phyloP scores from a whole-genome alignment of 2,888 invertebrate species.

The Nephrotoma guestfalica region DNA sequence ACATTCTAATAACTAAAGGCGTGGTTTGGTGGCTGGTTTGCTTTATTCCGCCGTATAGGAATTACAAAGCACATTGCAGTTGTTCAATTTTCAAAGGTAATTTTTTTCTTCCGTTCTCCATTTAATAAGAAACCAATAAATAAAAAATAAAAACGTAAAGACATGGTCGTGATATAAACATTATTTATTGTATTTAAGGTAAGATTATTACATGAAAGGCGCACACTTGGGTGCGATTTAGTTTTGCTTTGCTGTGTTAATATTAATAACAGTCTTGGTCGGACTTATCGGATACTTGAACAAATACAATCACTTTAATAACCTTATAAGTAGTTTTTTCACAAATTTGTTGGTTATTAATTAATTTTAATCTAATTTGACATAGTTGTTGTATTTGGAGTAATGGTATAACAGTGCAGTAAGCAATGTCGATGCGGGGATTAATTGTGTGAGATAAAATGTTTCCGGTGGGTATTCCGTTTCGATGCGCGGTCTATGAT shows the following conservation, averaged over 20 bases:
- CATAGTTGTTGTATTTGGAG: background rate
- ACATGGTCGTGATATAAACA: background rate
- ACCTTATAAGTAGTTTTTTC: background rate
- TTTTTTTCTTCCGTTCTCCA: background rate
- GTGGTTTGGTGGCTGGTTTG: background rate
- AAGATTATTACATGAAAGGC: background rate
- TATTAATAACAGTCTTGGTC: background rate
- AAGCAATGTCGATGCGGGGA: background rate
- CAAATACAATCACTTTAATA: background rate
- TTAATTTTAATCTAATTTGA: background rate
- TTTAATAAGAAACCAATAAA: background rate
- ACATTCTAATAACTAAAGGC: background rate
- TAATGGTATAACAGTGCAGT: background rate
- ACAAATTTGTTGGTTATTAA: background rate
- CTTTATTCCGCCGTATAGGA: background rate
- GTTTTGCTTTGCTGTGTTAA: background rate
- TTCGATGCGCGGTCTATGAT: background rate
- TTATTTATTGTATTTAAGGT: background rate
- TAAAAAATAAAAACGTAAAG: background rate
- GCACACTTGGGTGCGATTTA: background rate
- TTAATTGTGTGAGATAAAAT: background rate
- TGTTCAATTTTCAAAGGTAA: background rate
- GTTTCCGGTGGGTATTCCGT: background rate
- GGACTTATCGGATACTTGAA: background rate
- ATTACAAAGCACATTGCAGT: background rate